Evolutionary conservation across 2,888 invertebrate genomes (phyloP).

Genomic region (Eilema griseolum): DNA sequence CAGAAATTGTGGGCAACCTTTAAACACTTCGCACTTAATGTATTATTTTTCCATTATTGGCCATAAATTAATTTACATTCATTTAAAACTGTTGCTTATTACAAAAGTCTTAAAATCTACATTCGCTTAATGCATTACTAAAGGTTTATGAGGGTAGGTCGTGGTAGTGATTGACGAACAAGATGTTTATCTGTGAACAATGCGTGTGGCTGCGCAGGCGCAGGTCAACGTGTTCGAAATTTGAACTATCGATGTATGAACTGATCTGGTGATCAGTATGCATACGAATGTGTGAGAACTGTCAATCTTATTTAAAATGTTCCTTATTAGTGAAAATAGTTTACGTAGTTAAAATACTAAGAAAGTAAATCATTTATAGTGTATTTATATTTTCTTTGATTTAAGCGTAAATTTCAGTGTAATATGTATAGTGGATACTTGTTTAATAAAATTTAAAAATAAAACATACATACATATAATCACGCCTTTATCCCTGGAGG

Average conservation of each 20-base stretch:
- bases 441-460: no score
- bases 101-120: constrained; percentile 10
- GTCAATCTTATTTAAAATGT: constrained; percentile 29
- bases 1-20: constrained; percentile 60
- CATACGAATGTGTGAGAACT: constrained; percentile 55
- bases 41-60: constrained; percentile 63
- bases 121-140: constrained; percentile 22
- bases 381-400: neutral
- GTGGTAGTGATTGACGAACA: constrained; percentile 73
- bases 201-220: constrained; percentile 73
- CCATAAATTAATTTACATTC: constrained; percentile 52
- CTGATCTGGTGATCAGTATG: constrained; percentile 50
- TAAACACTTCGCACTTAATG: constrained; percentile 59
- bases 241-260: constrained; percentile 67
- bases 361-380: neutral
- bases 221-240: constrained; percentile 57
- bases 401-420: neutral
- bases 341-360: neutral
- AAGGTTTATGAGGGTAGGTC: constrained; percentile 58
- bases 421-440: neutral
- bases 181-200: constrained; percentile 80
- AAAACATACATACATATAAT: no score
- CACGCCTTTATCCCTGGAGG: no score
- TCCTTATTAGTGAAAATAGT: neutral
- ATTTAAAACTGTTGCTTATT: constrained; percentile 20